These are phyloP conservation scores for Willowsia nigromaculata DNA, from an alignment of 2,888 invertebrate genomes.

Conservation along the genomic window DNA sequence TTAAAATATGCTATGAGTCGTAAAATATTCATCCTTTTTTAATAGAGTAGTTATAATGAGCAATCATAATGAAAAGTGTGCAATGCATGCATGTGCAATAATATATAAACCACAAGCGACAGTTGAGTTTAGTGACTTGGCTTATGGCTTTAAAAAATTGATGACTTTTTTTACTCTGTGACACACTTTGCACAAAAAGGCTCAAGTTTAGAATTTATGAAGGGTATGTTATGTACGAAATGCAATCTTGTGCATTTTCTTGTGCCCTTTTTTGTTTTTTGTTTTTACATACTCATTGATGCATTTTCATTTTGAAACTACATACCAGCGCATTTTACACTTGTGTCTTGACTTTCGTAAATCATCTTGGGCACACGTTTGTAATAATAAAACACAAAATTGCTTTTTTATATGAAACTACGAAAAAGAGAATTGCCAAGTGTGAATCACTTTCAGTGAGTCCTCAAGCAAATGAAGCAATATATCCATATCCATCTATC, in stretches of 20 bases:
- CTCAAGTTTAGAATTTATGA: constrained; percentile 18
- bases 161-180: not conserved
- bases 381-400: not conserved
- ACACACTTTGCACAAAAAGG: not conserved
- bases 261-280: not conserved
- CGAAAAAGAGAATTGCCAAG: not conserved
- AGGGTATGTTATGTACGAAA: not conserved
- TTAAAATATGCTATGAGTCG: not conserved
- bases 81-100: not conserved
- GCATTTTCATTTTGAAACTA: not conserved
- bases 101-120: not conserved
- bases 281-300: not conserved
- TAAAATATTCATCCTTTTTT: not conserved
- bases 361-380: not conserved
- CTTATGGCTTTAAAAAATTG: not conserved
- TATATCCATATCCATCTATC: not conserved
- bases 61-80: not conserved
- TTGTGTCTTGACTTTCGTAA: not conserved
- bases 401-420: not conserved
- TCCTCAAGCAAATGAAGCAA: not conserved
- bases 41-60: not conserved
- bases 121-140: not conserved
- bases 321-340: not conserved
- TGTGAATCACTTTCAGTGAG: not conserved
- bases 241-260: not conserved